A percentile compares a stretch with the other conserved stretches of the same genome.
Evolutionary conservation across 2,888 invertebrate species (phyloP).

Genomic region (Ectemnius cavifrons): DNA sequence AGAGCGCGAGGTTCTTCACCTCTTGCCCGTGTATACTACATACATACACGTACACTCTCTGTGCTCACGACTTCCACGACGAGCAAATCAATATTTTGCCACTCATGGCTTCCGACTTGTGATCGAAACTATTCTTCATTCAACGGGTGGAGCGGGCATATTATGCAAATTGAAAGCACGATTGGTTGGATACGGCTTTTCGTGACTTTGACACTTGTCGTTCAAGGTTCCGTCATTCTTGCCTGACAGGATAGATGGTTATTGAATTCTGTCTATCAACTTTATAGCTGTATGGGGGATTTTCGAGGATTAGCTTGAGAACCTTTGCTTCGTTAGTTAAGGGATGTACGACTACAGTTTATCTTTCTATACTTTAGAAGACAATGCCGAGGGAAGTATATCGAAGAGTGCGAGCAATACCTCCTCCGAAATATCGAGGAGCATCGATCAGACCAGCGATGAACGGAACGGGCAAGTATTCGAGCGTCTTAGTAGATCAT

Average conservation of each 20-base stretch:
- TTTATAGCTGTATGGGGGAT: no score
- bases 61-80: slow-evolving; percentile 56
- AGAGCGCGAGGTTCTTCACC: slow-evolving; percentile 75
- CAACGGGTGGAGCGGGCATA: no score
- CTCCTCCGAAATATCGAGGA: slow-evolving; percentile 46
- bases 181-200: not conserved
- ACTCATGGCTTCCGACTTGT: slow-evolving; percentile 51
- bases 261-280: no score
- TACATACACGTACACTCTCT: slow-evolving; percentile 33
- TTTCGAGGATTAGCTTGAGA: no score
- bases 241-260: no score
- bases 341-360: not conserved
- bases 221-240: no score
- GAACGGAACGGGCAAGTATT: slow-evolving; percentile 28
- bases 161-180: not conserved
- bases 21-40: slow-evolving; percentile 42
- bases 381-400: slow-evolving; percentile 19
- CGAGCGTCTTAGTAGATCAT: slow-evolving; percentile 40
- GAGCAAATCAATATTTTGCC: slow-evolving; percentile 68
- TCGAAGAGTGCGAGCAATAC: slow-evolving; percentile 39
- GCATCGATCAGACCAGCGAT: not conserved
- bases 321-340: no score
- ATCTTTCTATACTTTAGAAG: slow-evolving; percentile 16
- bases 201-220: not conserved
- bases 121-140: slow-evolving; percentile 15